These are phyloP conservation scores for Melanostoma mellinum DNA, from an alignment of 2,888 invertebrate genomes.

Conservation along the genomic window DNA sequence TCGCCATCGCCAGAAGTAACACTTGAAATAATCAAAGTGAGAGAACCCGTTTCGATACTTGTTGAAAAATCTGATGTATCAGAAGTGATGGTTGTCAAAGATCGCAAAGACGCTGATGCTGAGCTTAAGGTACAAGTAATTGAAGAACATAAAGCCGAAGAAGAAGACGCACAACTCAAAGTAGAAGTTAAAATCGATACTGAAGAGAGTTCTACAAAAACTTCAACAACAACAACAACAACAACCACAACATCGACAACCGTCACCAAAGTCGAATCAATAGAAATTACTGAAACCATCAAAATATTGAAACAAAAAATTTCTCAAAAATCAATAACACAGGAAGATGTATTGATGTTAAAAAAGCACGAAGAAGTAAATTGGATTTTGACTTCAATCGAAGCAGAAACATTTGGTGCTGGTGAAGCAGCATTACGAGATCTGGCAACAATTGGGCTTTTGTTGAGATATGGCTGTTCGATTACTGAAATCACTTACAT, in stretches of 20 bases:
- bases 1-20: slow-evolving; percentile 78
- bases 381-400: slow-evolving; percentile 88
- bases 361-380: slow-evolving; percentile 88
- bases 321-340: slow-evolving; percentile 80
- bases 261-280: slow-evolving; percentile 75
- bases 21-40: slow-evolving; percentile 77
- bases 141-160: not conserved
- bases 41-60: slow-evolving; percentile 78
- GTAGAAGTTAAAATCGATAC: slow-evolving; percentile 47
- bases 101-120: slow-evolving; percentile 78
- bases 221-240: slow-evolving; percentile 76
- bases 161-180: slow-evolving; percentile 51
- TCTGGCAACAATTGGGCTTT: slow-evolving; percentile 91
- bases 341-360: slow-evolving; percentile 84
- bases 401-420: slow-evolving; percentile 90
- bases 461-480: slow-evolving; percentile 89
- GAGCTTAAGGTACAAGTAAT: slow-evolving; percentile 73
- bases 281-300: slow-evolving; percentile 83
- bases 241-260: slow-evolving; percentile 72
- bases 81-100: slow-evolving; percentile 83
- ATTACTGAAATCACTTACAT: slow-evolving; percentile 90
- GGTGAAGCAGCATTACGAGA: slow-evolving; percentile 91
- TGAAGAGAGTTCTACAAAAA: slow-evolving; percentile 64
- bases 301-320: slow-evolving; percentile 81
- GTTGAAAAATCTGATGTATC: slow-evolving; percentile 82